These are phyloP conservation scores for Falco biarmicus DNA, from an alignment of 2,797 vertebrate species.

Conservation along the genomic window DNA sequence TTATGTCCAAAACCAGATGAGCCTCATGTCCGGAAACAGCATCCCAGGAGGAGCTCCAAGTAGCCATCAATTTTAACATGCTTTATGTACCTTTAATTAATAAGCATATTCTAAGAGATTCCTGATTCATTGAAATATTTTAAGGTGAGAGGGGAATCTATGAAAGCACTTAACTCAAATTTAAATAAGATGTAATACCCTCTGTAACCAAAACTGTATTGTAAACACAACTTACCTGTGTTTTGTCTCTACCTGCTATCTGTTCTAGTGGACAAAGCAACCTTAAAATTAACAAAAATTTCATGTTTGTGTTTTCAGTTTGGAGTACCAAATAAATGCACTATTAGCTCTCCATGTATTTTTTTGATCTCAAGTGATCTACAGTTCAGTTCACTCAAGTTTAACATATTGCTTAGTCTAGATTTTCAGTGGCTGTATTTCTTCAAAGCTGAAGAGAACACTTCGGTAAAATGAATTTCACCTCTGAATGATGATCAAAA, in stretches of 20 bases:
- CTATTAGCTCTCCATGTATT: background rate
- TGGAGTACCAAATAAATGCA: background rate
- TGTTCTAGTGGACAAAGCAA: background rate
- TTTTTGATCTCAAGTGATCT: background rate
- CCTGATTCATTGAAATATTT: background rate
- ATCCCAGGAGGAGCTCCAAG: background rate
- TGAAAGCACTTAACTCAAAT: background rate
- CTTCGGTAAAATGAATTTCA: background rate
- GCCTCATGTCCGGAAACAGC: background rate
- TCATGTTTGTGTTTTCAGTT: background rate
- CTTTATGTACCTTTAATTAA: background rate
- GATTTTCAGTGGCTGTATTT: background rate
- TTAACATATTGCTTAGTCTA: background rate
- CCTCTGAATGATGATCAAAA: background rate
- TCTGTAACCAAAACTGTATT: background rate
- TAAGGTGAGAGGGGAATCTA: background rate
- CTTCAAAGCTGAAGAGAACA: background rate
- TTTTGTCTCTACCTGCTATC: background rate
- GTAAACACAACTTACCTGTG: background rate
- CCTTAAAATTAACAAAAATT: background rate
- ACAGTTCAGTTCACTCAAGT: background rate
- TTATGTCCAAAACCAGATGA: background rate
- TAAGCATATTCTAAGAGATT: background rate
- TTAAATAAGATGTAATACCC: background rate
- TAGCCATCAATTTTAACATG: background rate